Base-by-base conservation (phyloP, 2,888 invertebrate genomes). In the Anthrax anthrax region DNA sequence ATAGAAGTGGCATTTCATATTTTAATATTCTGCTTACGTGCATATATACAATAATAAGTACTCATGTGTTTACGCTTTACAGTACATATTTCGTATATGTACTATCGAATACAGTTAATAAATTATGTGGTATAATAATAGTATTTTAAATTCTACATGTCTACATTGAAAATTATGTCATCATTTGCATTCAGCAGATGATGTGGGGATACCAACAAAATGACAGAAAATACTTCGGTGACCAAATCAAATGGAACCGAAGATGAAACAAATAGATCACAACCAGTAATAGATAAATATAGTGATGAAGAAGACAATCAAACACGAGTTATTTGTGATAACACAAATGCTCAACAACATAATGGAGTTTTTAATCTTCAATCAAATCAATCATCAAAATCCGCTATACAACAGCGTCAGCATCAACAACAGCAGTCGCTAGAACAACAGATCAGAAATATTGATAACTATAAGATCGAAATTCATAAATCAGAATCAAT, bases 211-310 rank as follows among this genome's bases (percentile, higher is more conserved):
- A 39, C 23, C 47, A 12, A 12, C 29, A 32, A 47, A 47, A 47
- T 47, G 47, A 47, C 47, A 47, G 47, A 47, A 37, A 47, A 47
- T 43, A 47, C 43, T 43, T 43, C 40, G 43, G 43, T 47, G 40
- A 43, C 40, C 43, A 47, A n/a, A 18, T 13, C 39, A 37, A 37
- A 42, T 47, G 46, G 42, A 32, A 41, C 46, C 42, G 42, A 42
- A 46, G 38, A 46, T 42, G n/a, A n/a, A n/a, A 46, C 32, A 42
- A 46, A 46, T 32, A 32, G 29, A 17, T 32, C 29, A 37, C 13
- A 39, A 18, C 37, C 29, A 27, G 5, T 9, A 27, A 8, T 27
- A 8, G 29, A 32, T 32, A 32, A 32, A 32, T 32, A 12, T 38
- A 42, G 32, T 38, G 36, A 38, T 39, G 38, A 32, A 32, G 37